These are phyloP conservation scores for Amphipoea lucens DNA, from an alignment of 2,888 invertebrate genomes.

Conservation along the genomic window DNA sequence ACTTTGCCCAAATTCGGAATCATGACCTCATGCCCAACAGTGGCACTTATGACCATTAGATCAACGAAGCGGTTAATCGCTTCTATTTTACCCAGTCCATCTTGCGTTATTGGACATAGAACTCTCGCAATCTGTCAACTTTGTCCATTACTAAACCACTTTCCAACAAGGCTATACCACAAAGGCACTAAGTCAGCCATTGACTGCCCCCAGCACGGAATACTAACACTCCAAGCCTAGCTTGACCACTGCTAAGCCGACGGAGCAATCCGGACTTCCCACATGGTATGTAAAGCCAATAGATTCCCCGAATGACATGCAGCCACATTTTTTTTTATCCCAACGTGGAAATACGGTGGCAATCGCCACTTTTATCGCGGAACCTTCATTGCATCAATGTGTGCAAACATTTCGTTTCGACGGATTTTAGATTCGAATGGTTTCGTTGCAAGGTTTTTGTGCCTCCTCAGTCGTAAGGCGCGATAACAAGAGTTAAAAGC, in stretches of 20 bases:
- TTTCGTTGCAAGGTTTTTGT: constrained; percentile 22
- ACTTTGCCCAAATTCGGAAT: too few species aligned
- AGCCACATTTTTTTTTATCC: constrained; percentile 11
- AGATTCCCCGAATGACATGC: constrained; percentile 2
- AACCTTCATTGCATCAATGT: constrained; percentile 37
- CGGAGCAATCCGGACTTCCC: neutral
- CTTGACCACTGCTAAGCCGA: constrained; percentile 3
- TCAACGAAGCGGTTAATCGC: too few species aligned
- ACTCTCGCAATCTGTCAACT: too few species aligned
- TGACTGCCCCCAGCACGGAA: neutral
- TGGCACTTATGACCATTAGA: too few species aligned
- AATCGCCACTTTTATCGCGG: constrained; percentile 34
- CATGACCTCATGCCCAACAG: too few species aligned
- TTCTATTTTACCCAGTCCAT: too few species aligned
- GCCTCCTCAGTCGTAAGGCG: constrained; percentile 4
- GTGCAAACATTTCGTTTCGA: constrained; percentile 35
- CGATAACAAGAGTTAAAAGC: constrained; percentile 38
- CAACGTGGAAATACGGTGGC: constrained; percentile 6
- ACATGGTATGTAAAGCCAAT: constrained; percentile 12
- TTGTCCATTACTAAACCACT: neutral
- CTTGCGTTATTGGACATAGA: too few species aligned
- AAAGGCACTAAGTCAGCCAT: neutral
- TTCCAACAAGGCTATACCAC: too few species aligned
- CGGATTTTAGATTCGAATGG: constrained; percentile 37
- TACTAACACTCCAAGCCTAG: neutral